These are phyloP conservation scores for Chironomus tepperi DNA, from an alignment of 1,140 invertebrate species.

Conservation along the genomic window DNA sequence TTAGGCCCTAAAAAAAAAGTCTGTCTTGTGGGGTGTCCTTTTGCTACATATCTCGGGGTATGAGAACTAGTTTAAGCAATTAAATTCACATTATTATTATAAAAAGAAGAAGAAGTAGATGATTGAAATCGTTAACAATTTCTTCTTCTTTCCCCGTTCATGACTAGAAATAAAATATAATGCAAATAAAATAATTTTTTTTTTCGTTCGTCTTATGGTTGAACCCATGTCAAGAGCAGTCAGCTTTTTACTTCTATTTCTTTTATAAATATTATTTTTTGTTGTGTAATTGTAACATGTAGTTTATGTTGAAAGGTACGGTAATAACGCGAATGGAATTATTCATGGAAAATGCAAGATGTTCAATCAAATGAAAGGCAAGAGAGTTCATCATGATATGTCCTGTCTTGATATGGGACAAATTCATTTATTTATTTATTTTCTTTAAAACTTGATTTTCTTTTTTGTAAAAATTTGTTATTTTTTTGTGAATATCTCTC, in stretches of 20 bases:
- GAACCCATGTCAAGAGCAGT: conserved; percentile 11
- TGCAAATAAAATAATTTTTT: conserved; percentile 14
- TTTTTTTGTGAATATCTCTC: too few relatives aligned
- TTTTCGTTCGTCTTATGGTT: not conserved
- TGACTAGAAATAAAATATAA: not conserved
- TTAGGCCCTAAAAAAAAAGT: not conserved
- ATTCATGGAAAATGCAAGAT: too few relatives aligned
- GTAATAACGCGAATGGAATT: too few relatives aligned
- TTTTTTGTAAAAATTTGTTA: too few relatives aligned
- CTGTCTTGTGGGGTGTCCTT: too few relatives aligned
- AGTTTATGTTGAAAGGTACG: conserved; percentile 2
- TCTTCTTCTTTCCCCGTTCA: not conserved
- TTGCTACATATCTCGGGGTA: not conserved
- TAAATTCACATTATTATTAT: not conserved
- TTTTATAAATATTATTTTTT: not conserved
- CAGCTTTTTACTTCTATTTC: not conserved
- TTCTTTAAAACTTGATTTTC: too few relatives aligned
- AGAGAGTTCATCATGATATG: too few relatives aligned
- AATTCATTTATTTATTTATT: too few relatives aligned
- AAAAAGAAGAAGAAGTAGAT: too few relatives aligned
- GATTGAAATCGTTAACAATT: not conserved
- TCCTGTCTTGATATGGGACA: too few relatives aligned
- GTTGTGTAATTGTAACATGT: not conserved
- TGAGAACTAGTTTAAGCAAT: not conserved
- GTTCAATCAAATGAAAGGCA: too few relatives aligned